These are phyloP conservation scores for Enteromius unitaeniatus DNA, from an alignment of 2,797 vertebrate species.

Conservation along the genomic window DNA sequence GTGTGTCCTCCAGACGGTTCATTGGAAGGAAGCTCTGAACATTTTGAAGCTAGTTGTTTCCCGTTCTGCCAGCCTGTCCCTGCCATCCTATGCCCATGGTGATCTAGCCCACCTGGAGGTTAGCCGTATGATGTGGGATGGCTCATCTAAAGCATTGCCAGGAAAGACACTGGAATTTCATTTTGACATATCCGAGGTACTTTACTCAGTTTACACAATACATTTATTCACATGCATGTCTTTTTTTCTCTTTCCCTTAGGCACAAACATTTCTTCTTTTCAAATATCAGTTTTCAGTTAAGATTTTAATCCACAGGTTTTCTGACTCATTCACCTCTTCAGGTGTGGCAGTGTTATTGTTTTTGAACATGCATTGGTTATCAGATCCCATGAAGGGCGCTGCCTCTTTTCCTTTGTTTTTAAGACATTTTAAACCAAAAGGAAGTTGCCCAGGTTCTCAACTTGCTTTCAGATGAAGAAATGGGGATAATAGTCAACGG, in stretches of 20 bases:
- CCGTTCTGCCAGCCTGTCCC: slow-evolving; percentile 93
- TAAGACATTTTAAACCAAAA: background rate
- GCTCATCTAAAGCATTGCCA: slow-evolving; percentile 93
- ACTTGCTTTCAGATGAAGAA: background rate
- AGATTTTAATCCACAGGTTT: slow-evolving; percentile 7
- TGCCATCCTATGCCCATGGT: slow-evolving; percentile 88
- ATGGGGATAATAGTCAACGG: background rate
- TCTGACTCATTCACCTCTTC: slow-evolving; percentile 16
- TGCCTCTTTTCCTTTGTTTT: slow-evolving; percentile 19
- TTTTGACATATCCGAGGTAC: slow-evolving; percentile 98
- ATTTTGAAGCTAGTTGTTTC: slow-evolving; percentile 97
- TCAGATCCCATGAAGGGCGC: slow-evolving; percentile 23
- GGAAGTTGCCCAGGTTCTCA: background rate
- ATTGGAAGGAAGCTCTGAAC: slow-evolving; percentile 97
- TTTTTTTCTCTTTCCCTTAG: background rate
- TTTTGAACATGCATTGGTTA: slow-evolving; percentile 3
- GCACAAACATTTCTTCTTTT: background rate
- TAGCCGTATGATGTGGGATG: slow-evolving; percentile 94
- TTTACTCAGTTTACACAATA: background rate
- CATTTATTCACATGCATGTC: background rate
- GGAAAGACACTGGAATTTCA: slow-evolving; percentile 98
- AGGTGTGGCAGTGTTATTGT: slow-evolving; percentile 27
- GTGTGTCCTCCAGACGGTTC: slow-evolving; percentile 81
- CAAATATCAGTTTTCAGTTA: background rate
- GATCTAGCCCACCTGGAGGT: slow-evolving; percentile 95